These are phyloP conservation scores for Dorcus hopei DNA, from an alignment of 2,888 invertebrate genomes.

Conservation along the genomic window DNA sequence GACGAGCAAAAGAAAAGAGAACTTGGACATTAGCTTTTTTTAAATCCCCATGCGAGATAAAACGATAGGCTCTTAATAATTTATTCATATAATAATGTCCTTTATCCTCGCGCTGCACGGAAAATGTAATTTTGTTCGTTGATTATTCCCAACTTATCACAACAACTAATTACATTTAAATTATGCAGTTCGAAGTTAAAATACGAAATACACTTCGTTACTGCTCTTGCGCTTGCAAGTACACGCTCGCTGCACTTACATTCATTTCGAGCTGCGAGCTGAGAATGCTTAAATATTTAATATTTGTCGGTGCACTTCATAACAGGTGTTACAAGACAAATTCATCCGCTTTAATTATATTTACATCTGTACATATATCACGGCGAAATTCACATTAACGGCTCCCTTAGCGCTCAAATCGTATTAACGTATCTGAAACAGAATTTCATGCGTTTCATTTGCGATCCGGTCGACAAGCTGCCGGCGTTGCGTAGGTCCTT, in stretches of 20 bases:
- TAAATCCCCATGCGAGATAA: no score
- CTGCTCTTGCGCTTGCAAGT: no score
- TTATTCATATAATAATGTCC: not conserved
- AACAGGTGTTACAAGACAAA: conserved; percentile 19
- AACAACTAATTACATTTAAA: conserved; percentile 2
- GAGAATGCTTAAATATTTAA: not conserved
- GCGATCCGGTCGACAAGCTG: not conserved
- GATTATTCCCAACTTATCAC: not conserved
- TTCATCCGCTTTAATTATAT: conserved; percentile 17
- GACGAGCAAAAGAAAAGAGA: no score
- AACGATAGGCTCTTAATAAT: no score
- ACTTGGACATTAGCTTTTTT: no score
- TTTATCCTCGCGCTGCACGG: not conserved
- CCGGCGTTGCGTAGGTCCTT: not conserved
- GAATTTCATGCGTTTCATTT: no score
- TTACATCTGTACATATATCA: conserved; percentile 11
- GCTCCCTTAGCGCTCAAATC: no score
- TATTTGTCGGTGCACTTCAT: conserved; percentile 5
- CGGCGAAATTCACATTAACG: not conserved
- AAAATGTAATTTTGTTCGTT: no score
- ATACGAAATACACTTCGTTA: not conserved
- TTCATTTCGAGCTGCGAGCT: no score
- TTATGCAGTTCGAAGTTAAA: not conserved
- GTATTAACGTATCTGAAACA: no score
- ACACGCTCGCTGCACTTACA: no score